phyloP scores from a whole-genome alignment of 2,113 vertebrate species.

The Coptodon bakossiorum region DNA sequence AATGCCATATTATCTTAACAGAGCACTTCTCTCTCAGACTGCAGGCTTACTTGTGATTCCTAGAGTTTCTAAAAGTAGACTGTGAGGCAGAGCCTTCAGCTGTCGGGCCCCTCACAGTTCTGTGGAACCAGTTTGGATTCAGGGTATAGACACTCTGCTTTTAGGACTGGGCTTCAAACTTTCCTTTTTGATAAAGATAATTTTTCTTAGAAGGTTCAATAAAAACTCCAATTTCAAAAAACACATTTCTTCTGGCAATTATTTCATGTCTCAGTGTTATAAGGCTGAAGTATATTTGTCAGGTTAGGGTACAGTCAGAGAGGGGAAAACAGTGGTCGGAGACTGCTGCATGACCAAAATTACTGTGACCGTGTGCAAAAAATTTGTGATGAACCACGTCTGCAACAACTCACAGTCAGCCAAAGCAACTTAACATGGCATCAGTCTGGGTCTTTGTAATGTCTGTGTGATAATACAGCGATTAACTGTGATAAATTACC shows the following conservation, averaged over 20 bases:
- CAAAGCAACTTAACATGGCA: neutral
- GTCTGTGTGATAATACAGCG: neutral
- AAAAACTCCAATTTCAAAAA: neutral
- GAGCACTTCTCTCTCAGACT: neutral
- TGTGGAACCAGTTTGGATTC: neutral
- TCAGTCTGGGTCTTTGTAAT: neutral
- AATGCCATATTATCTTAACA: neutral
- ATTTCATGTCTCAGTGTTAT: neutral
- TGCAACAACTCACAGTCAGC: neutral
- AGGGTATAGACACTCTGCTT: neutral
- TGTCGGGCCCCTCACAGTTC: neutral
- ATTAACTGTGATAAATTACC: neutral
- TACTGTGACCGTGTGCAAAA: fast-evolving
- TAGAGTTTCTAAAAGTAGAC: neutral
- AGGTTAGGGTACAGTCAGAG: neutral
- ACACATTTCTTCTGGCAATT: neutral
- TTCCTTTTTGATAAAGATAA: neutral
- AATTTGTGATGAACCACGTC: neutral
- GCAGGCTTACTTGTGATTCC: neutral
- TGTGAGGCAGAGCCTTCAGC: neutral
- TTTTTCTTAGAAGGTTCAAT: neutral
- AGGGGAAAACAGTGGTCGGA: neutral
- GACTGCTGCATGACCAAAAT: neutral
- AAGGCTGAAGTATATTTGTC: neutral
- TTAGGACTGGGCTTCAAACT: neutral